A percentile compares a stretch with the other conserved stretches of the same genome.
phyloP scores from a whole-genome alignment of 2,113 vertebrate species.

The Dipodomys ordii region DNA sequence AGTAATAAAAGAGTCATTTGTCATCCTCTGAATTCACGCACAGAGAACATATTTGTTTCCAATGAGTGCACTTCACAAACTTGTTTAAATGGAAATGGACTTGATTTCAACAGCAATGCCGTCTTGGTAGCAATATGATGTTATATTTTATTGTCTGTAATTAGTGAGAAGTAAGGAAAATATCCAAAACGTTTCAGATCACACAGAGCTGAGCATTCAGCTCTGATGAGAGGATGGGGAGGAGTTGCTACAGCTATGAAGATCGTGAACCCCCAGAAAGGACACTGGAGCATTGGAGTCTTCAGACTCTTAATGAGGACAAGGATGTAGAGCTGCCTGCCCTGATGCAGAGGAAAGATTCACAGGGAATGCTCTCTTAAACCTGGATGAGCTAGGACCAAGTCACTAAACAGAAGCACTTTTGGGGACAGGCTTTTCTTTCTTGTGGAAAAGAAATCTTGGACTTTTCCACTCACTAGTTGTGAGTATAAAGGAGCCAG shows the following conservation, averaged over 20 bases:
- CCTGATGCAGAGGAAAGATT: not conserved
- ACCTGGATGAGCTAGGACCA: not conserved
- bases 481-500: not conserved
- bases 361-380: not conserved
- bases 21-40: conserved; percentile 65
- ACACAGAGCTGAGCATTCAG: not conserved
- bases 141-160: conserved; percentile 80
- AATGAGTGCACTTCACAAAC: conserved; percentile 58
- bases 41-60: conserved; percentile 67
- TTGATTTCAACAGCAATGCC: conserved; percentile 69
- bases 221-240: conserved; percentile 3
- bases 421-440: not conserved
- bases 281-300: not conserved
- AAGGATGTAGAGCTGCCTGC: not conserved
- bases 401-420: not conserved
- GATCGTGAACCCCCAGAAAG: not conserved
- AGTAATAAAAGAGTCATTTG: conserved; percentile 42
- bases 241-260: not conserved
- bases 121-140: conserved; percentile 68
- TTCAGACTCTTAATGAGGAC: not conserved
- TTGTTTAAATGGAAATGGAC: conserved; percentile 78
- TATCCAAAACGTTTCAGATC: conserved; percentile 52
- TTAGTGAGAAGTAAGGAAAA: conserved; percentile 72
- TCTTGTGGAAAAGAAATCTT: not conserved
- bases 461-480: not conserved